These are phyloP conservation scores for Synergus japonicus DNA, from an alignment of 2,888 invertebrate species.

Conservation along the genomic window DNA sequence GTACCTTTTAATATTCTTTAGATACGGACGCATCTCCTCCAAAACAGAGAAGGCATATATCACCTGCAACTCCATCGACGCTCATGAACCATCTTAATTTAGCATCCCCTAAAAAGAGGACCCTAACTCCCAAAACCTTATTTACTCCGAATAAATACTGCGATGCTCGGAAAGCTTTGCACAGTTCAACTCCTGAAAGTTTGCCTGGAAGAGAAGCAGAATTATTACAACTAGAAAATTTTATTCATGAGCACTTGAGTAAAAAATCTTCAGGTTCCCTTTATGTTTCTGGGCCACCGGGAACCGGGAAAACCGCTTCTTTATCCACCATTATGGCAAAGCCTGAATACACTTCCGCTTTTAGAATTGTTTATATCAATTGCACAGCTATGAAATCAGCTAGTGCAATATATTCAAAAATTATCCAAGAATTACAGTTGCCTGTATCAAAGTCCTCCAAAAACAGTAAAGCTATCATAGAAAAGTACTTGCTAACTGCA, in stretches of 20 bases:
- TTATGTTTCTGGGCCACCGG: constrained; percentile 97
- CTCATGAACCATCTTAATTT: constrained; percentile 66
- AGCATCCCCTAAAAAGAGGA: constrained; percentile 53
- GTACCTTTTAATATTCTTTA: background rate
- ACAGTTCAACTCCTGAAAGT: constrained; percentile 78
- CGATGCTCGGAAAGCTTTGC: constrained; percentile 78
- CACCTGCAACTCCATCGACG: constrained; percentile 65
- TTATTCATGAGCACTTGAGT: constrained; percentile 84
- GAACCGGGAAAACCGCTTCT: constrained; percentile 97
- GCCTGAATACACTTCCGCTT: constrained; percentile 81
- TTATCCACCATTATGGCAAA: constrained; percentile 86
- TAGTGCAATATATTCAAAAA: constrained; percentile 87
- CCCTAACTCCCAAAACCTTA: constrained; percentile 63
- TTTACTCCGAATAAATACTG: constrained; percentile 67
- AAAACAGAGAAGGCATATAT: constrained; percentile 58
- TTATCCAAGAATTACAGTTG: constrained; percentile 85
- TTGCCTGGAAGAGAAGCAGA: constrained; percentile 90
- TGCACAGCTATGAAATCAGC: constrained; percentile 94
- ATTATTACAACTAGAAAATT: constrained; percentile 83
- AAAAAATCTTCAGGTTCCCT: constrained; percentile 87
- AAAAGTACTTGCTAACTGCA: constrained; percentile 83
- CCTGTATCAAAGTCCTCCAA: constrained; percentile 82
- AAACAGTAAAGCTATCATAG: constrained; percentile 83
- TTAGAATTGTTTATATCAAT: constrained; percentile 87
- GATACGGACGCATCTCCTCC: constrained; percentile 59